These are phyloP conservation scores for Hydrotaea diabolus DNA, from an alignment of 2,888 invertebrate species.

Conservation along the genomic window DNA sequence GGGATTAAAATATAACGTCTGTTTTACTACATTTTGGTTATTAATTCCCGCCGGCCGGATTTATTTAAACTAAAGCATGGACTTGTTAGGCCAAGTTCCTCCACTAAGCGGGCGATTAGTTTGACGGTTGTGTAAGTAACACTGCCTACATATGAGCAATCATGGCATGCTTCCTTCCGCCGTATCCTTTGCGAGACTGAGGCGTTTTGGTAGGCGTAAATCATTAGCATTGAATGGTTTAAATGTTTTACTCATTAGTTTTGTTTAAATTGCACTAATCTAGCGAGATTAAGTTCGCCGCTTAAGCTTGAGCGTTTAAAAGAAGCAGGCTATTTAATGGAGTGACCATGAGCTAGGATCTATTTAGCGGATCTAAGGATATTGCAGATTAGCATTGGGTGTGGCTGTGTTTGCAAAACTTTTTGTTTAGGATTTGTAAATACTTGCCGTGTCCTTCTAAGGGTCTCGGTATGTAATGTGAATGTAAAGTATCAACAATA, in stretches of 20 bases:
- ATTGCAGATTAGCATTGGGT: neutral
- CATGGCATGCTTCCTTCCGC: too few relatives aligned
- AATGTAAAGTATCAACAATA: too few relatives aligned
- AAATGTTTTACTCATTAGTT: slow-evolving; percentile 65
- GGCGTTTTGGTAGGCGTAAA: slow-evolving; percentile 57
- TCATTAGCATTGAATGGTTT: slow-evolving; percentile 62
- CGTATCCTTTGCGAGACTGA: slow-evolving; percentile 2
- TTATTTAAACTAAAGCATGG: slow-evolving; percentile 40
- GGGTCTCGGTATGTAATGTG: too few relatives aligned
- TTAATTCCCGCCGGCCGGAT: neutral
- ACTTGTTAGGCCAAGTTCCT: slow-evolving; percentile 11
- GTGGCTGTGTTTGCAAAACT: slow-evolving; percentile 34
- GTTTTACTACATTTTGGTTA: too few relatives aligned
- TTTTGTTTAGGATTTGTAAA: too few relatives aligned
- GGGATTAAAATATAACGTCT: too few relatives aligned
- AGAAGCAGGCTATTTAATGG: slow-evolving; percentile 1
- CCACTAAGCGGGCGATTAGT: neutral
- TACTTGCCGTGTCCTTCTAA: too few relatives aligned
- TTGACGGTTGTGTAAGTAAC: too few relatives aligned
- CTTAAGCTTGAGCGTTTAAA: slow-evolving; percentile 1
- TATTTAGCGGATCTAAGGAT: neutral
- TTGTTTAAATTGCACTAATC: slow-evolving; percentile 59
- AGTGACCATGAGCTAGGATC: neutral
- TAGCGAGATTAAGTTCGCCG: neutral
- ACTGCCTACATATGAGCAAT: slow-evolving; percentile 51